Percentiles rank a stretch among this genome's conserved stretches.
Conservation (phyloP, 2,113 vertebrate species). For the Labeo catla region DNA sequence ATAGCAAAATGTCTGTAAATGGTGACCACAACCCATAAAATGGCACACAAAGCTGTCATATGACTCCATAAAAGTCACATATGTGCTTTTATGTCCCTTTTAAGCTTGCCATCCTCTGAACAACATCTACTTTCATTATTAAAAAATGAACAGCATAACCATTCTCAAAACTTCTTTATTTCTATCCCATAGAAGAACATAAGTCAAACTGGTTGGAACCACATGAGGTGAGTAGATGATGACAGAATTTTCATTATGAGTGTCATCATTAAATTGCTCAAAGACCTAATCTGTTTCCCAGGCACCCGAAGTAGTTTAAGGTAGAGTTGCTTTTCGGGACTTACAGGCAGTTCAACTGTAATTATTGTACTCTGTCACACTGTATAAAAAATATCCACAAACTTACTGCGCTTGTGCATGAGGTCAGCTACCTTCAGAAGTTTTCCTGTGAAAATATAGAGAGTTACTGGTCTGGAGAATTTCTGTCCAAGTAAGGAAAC, state of each 20-base stretch:
- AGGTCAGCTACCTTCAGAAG: background rate
- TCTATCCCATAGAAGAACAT: no score
- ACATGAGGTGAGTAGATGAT: background rate
- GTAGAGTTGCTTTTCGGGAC: background rate
- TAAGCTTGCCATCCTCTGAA: background rate
- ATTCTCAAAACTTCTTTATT: background rate
- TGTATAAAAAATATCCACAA: background rate
- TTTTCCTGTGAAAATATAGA: background rate
- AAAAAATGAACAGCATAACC: background rate
- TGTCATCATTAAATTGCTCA: background rate
- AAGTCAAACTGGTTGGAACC: background rate
- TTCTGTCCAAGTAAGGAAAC: background rate
- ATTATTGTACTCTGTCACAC: background rate
- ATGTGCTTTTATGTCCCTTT: background rate
- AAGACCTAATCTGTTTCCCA: background rate
- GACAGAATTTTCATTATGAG: background rate
- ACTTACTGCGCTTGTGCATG: constrained; percentile 36
- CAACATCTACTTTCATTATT: background rate
- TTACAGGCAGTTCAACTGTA: background rate
- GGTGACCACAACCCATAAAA: background rate
- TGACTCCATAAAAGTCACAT: background rate
- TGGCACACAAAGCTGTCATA: background rate
- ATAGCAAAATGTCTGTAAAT: background rate
- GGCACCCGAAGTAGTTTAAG: background rate
- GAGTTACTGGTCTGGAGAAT: background rate